Evolutionary conservation across 1,140 invertebrate species (phyloP).

Genomic region (honey bee (Apis mellifera)): DNA sequence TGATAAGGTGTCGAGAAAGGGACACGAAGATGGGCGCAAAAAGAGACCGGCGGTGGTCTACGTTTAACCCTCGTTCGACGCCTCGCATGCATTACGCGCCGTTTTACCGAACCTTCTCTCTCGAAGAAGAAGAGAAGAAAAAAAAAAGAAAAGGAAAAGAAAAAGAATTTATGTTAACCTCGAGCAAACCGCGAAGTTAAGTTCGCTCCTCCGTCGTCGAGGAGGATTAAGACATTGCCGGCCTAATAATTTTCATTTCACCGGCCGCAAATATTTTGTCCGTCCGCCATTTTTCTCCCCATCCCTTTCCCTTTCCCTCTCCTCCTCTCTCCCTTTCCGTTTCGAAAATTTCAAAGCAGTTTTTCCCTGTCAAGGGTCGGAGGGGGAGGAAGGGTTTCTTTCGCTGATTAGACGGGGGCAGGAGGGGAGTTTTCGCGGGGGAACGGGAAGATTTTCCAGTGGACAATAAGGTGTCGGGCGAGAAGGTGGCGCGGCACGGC

Average conservation of each 20-base stretch:
- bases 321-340: too few relatives aligned
- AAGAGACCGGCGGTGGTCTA: conserved; percentile 1
- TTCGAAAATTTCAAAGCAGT: background rate
- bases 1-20: conserved; percentile 35
- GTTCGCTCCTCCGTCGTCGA: conserved; percentile 39
- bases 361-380: too few relatives aligned
- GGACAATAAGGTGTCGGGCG: conserved; percentile 77
- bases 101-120: too few relatives aligned
- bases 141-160: background rate
- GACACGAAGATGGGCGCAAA: background rate
- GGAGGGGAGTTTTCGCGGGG: background rate
- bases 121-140: conserved; percentile 47
- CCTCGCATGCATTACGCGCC: conserved; percentile 57
- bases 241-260: conserved; percentile 77
- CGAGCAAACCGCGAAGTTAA: conserved; percentile 52
- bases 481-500: conserved; percentile 62
- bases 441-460: conserved; percentile 57
- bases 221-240: conserved; percentile 78
- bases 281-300: conserved; percentile 26
- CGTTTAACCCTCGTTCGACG: conserved; percentile 40
- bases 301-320: accelerated
- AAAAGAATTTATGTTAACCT: conserved; percentile 69
- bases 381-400: too few relatives aligned
- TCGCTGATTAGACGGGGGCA: too few relatives aligned
- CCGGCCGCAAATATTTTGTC: conserved; percentile 73